Conservation (phyloP, 2,113 vertebrate species). For the Plecotus auritus region DNA sequence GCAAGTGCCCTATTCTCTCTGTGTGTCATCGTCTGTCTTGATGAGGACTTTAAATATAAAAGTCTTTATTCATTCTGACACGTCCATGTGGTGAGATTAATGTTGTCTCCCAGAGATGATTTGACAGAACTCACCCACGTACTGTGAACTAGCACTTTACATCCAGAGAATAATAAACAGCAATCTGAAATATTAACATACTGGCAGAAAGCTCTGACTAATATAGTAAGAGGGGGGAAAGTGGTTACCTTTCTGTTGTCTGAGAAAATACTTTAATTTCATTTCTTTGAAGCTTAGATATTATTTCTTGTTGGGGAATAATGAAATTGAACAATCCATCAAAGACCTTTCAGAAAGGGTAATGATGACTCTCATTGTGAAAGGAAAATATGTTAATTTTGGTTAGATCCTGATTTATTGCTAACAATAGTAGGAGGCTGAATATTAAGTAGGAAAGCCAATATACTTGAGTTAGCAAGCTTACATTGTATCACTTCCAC, state of each 20-base stretch:
- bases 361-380: neutral
- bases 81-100: constrained; percentile 69
- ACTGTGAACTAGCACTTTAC: constrained; percentile 72
- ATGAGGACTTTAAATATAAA: constrained; percentile 75
- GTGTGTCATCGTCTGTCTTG: constrained; percentile 63
- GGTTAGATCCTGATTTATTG: neutral
- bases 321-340: neutral
- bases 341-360: neutral
- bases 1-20: constrained; percentile 65
- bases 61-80: constrained; percentile 75
- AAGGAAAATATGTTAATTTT: neutral
- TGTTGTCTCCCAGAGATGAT: constrained; percentile 74
- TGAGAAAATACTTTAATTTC: neutral
- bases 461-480: neutral
- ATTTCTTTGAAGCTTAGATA: neutral
- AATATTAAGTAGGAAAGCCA: neutral
- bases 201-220: constrained; percentile 24
- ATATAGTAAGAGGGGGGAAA: neutral
- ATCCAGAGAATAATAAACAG: constrained; percentile 77
- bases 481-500: neutral
- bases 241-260: neutral
- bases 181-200: constrained; percentile 74
- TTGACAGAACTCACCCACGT: constrained; percentile 76
- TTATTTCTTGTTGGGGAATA: neutral
- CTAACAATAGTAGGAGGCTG: neutral